Base-by-base conservation (phyloP, 2,888 invertebrate genomes). In the Melangyna quadrimaculata region DNA sequence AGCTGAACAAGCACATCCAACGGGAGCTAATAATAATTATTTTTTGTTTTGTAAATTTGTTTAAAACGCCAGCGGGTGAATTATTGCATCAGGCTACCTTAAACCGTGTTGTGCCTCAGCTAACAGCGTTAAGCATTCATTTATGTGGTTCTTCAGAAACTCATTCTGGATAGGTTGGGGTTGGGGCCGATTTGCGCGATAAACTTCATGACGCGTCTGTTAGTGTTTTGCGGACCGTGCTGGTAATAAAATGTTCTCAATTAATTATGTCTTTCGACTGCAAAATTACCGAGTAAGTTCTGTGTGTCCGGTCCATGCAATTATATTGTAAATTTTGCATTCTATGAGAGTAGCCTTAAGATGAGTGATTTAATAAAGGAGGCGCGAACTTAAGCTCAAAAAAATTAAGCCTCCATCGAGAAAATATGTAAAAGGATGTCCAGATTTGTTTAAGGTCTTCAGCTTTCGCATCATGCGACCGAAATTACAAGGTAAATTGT, bases 81-180 rank as follows among this genome's bases (percentile, higher is more conserved):
- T 86, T 86, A 86, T 86, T 73, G 73, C 77, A n/a, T n/a, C 75
- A 73, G 35, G 86, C 86, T 86, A 86, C 86, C 86, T 86, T 78
- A 81, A 81, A 84, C 61, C 74, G 63, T n/a, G n/a, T n/a, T n/a
- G n/a, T 70, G 73, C 51, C 51, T 65, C 19, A 45, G 12, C n/a
- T n/a, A n/a, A n/a, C 17, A 40, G 10, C 14, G 55, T 32, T 61
- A 75, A 73, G 81, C 86, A 73, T 78, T 70, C 19, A 73, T 48
- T 61, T 55, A 27, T 63, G 57, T 65, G 43, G 59, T 80, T 80
- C 73, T 63, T 86, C 77, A 86, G 61, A 86, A 77, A 65, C 40
- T 43, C 22, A 63, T 24, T 70, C 37, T 48, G 48, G n/a, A n/a
- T 9, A 9, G 32, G 32, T 8, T 55, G n/a, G 51, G 1, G 37